Conservation (phyloP, 1,140 invertebrate genomes). For the Andricus grossulariae region DNA sequence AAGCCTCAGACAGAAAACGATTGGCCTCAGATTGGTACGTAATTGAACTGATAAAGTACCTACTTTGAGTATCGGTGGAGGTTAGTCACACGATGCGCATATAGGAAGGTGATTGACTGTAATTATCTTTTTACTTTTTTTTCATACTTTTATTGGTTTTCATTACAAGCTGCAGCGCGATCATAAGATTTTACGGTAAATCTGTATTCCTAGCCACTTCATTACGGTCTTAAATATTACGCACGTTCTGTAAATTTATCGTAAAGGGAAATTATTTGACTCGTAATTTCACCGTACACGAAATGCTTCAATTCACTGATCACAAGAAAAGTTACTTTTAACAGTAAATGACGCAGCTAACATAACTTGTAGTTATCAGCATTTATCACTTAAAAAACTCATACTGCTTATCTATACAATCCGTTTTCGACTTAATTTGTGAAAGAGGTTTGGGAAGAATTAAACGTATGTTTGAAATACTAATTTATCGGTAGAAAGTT, state of each 20-base stretch:
- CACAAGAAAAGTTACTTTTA: too few relatives aligned
- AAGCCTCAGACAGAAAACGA: constrained; percentile 12
- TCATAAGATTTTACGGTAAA: background rate
- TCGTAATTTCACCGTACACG: too few relatives aligned
- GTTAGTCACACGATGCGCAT: constrained; percentile 24
- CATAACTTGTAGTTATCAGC: too few relatives aligned
- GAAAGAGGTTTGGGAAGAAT: too few relatives aligned
- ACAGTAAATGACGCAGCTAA: too few relatives aligned
- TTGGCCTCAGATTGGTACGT: constrained; percentile 12
- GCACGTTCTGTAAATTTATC: background rate
- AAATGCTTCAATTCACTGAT: too few relatives aligned
- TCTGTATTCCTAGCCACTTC: background rate
- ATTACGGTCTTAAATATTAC: background rate
- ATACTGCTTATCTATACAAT: too few relatives aligned
- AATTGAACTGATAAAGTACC: constrained; percentile 27
- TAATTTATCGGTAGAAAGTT: background rate
- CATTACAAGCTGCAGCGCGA: background rate
- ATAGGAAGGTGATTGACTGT: constrained; percentile 26
- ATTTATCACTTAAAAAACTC: too few relatives aligned
- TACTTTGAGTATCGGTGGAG: constrained; percentile 18
- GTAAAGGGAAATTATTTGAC: background rate
- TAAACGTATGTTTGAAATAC: too few relatives aligned
- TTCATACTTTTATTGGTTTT: background rate
- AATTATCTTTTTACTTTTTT: background rate
- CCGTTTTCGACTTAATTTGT: too few relatives aligned